Percentiles rank a stretch among this genome's conserved stretches.
phyloP scores from a whole-genome alignment of 2,797 vertebrate species.

The Amblyraja radiata region DNA sequence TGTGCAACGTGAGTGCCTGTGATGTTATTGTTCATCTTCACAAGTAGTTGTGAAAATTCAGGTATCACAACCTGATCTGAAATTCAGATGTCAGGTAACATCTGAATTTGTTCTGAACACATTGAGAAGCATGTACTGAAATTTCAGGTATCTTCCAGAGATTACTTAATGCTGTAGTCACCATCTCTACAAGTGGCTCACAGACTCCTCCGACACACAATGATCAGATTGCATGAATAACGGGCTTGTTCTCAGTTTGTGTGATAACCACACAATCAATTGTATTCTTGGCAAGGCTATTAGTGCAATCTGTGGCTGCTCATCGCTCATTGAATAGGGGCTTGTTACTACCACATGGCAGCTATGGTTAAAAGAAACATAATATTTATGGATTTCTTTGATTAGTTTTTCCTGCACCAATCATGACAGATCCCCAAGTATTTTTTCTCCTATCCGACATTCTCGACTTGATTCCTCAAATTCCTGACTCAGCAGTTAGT shows the following conservation, averaged over 20 bases:
- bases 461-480: not conserved
- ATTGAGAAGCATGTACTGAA: too few relatives aligned
- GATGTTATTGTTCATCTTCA: too few relatives aligned
- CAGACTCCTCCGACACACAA: too few relatives aligned
- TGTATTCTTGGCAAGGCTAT: not conserved
- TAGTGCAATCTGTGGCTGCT: not conserved
- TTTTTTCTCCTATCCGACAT: not conserved
- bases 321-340: not conserved
- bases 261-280: not conserved
- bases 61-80: too few relatives aligned
- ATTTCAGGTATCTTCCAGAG: too few relatives aligned
- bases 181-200: too few relatives aligned
- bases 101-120: too few relatives aligned
- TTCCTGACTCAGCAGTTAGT: not conserved
- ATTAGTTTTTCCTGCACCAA: not conserved
- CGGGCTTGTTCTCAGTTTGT: not conserved
- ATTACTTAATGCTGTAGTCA: too few relatives aligned
- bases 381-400: constrained; percentile 13
- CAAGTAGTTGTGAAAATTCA: too few relatives aligned
- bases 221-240: not conserved
- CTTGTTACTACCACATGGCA: not conserved
- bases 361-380: not conserved
- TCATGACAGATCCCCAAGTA: not conserved
- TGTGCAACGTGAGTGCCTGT: too few relatives aligned
- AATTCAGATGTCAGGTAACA: too few relatives aligned